Conservation (phyloP, 2,797 vertebrate species). For the Vultur gryphus region DNA sequence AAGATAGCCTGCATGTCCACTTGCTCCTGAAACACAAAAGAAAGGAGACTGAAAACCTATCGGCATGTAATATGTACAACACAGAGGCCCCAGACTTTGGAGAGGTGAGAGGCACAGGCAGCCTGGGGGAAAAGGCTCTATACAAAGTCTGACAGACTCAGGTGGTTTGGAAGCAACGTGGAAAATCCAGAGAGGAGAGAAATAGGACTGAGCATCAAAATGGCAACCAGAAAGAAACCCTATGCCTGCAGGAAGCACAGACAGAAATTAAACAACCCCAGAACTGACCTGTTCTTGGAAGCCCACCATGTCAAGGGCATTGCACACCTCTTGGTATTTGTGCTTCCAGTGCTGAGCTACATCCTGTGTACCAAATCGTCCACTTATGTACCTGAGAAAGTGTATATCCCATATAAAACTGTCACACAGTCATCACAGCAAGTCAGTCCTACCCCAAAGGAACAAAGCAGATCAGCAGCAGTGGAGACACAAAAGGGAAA, state of each 20-base stretch:
- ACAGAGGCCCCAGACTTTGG: background rate
- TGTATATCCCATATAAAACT: background rate
- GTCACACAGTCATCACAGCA: background rate
- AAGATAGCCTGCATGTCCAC: conserved; percentile 78
- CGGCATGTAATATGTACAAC: background rate
- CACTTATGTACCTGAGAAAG: conserved; percentile 73
- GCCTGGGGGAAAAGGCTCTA: background rate
- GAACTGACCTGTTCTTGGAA: conserved; percentile 78
- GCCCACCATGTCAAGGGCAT: conserved; percentile 82
- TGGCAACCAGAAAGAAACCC: background rate
- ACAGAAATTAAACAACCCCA: background rate
- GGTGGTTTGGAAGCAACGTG: background rate
- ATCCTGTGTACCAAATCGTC: conserved; percentile 58
- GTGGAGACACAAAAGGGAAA: background rate
- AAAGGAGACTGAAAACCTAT: background rate
- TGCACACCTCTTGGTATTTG: conserved; percentile 74
- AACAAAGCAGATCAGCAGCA: background rate
- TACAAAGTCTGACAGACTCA: background rate
- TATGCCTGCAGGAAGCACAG: background rate
- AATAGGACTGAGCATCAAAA: background rate
- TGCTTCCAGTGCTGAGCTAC: conserved; percentile 60
- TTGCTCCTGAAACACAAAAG: conserved; percentile 69
- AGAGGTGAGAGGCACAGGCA: background rate
- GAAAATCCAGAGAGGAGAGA: background rate
- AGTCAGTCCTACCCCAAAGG: background rate